Base-by-base conservation (phyloP, 2,797 vertebrate species). In the Hephaestus fuliginosus region DNA sequence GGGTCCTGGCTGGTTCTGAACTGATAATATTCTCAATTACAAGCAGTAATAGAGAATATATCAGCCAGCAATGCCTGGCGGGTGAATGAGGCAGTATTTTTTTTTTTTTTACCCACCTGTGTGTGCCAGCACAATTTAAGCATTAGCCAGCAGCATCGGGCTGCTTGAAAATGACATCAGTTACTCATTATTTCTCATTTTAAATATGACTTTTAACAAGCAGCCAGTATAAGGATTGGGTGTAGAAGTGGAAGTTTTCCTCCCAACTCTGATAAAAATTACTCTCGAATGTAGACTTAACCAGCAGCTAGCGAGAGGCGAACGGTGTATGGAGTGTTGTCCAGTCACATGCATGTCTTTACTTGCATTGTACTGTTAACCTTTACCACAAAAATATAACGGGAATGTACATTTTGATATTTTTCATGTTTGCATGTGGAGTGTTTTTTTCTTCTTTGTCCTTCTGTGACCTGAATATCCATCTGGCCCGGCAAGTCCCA, bases 361-460 rank as follows among this genome's bases (percentile, higher is more conserved):
- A 41, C 25, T 70, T 56, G 70, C 28, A 78, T 33, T 33, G 30
- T 67, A 55, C 51, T 65, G 20, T 69, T 81, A 75, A 77, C 80
- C 75, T 84, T 82, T 84, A 53, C 20, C 44, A n/a, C 22, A 49
- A 8, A 33, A 33, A 3, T 33, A 33, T 33, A 33, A 33, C 30
- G 30, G 30, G 30, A 33, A 33, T 33, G 30, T 33, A 70, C 13
- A 52, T 53, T 55, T 33, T 15, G 7, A 25, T 67, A n/a, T 74
- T 65, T 30, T 41, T 5, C 2, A 25, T 52, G 51, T 56, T 52
- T 66, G 22, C 4, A 61, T 17, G 36, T 49, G 5, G 60, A n/a
- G 22, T 49, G 10, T 39, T 76, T 58, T 52, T 63, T 33, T 5
- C 0, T 48, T 52, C 22, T 43, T 55, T 67, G 33, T 65, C 28